Conservation (phyloP, 2,888 invertebrate species). For the Catocala fraxini region DNA sequence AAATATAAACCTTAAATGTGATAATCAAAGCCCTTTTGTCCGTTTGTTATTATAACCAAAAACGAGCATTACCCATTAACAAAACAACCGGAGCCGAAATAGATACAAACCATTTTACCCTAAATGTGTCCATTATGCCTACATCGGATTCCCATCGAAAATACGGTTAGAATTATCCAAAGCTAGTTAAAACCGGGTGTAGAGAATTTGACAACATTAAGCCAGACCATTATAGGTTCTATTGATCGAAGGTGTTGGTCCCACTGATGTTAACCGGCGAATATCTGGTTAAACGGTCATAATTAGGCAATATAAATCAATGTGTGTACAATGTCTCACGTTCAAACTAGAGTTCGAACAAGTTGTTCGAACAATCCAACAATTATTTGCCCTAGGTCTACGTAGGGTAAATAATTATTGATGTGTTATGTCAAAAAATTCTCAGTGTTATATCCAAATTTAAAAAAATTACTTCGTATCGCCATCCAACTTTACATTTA, state of each 20-base stretch:
- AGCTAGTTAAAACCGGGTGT: constrained; percentile 23
- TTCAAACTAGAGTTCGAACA: no score
- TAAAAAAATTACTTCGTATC: no score
- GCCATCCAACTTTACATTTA: no score
- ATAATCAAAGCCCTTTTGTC: not conserved
- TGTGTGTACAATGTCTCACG: no score
- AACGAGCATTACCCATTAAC: constrained; percentile 4
- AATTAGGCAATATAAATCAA: no score
- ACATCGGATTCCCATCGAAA: constrained; percentile 42
- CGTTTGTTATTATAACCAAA: constrained; percentile 6
- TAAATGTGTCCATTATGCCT: constrained; percentile 34
- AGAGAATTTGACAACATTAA: constrained; percentile 36
- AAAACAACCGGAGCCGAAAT: constrained; percentile 8
- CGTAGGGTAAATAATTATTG: no score
- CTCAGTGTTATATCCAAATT: no score
- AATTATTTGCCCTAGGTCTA: no score
- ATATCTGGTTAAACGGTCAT: not conserved
- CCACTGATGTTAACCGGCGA: not conserved
- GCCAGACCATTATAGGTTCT: constrained; percentile 23
- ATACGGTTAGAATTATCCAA: constrained; percentile 39
- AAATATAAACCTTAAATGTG: not conserved
- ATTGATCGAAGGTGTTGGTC: constrained; percentile 24
- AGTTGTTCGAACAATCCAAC: no score
- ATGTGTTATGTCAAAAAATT: no score
- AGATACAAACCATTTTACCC: constrained; percentile 28